Percentiles rank a stretch among this genome's conserved stretches.
Conservation (phyloP, 2,888 invertebrate species). For the Caenorhabditis sp. region DNA sequence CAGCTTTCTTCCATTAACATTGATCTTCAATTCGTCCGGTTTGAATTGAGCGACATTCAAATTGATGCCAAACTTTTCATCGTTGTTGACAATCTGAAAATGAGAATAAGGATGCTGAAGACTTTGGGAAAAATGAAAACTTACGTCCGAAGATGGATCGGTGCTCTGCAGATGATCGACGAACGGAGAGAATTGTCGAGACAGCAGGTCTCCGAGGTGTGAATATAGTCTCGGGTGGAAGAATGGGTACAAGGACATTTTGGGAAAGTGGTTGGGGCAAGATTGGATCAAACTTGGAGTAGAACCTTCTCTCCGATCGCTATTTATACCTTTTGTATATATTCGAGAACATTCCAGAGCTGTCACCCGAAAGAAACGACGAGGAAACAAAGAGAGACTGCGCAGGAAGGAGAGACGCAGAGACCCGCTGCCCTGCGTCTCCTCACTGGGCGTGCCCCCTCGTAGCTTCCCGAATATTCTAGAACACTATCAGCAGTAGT, state of each 20-base stretch:
- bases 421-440: not conserved
- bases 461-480: conserved; percentile 24
- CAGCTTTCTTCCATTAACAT: conserved; percentile 22
- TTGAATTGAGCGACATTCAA: conserved; percentile 6
- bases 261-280: no score
- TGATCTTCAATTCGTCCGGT: conserved; percentile 86
- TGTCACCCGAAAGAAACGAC: not conserved
- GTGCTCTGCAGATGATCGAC: not conserved
- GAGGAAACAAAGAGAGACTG: not conserved
- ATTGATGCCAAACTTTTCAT: not conserved
- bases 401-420: not conserved
- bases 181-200: conserved; percentile 7
- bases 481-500: conserved; percentile 1
- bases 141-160: not conserved
- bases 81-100: conserved; percentile 4
- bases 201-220: conserved; percentile 35
- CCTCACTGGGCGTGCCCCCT: not conserved
- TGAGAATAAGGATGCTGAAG: not conserved
- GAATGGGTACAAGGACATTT: conserved; percentile 41
- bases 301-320: not conserved
- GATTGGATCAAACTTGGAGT: not conserved
- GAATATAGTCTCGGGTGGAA: conserved; percentile 30
- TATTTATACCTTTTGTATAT: not conserved
- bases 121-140: not conserved
- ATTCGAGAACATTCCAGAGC: not conserved